phyloP scores from a whole-genome alignment of 1,140 invertebrate genomes.

The Ooceraea biroi region DNA sequence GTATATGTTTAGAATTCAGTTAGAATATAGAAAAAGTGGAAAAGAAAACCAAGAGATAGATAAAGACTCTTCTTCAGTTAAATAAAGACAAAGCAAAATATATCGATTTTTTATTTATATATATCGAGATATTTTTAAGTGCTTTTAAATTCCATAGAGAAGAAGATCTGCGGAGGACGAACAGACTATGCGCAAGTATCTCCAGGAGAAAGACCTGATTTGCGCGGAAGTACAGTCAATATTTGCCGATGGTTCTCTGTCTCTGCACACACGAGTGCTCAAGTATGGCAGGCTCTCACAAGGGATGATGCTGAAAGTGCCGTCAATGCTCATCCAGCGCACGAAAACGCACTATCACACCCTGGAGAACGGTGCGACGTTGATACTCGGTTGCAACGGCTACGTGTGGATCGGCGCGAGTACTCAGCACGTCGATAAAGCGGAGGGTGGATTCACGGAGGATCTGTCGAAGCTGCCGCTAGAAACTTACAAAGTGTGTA shows the following conservation, averaged over 20 bases:
- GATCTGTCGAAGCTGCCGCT: conserved; percentile 91
- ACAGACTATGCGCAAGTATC: conserved; percentile 97
- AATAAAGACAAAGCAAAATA: too few relatives aligned
- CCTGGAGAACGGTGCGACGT: conserved; percentile 94
- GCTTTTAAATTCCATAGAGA: conserved; percentile 87
- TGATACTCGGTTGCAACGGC: conserved; percentile 99
- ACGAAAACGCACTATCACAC: conserved; percentile 99
- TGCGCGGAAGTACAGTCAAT: conserved; percentile 98
- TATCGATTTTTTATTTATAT: too few relatives aligned
- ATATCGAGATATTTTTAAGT: neutral
- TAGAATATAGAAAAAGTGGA: conserved; percentile 5
- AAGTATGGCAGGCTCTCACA: conserved; percentile 98
- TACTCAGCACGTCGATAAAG: conserved; percentile 88
- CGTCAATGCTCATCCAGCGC: conserved; percentile 96
- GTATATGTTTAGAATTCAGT: neutral
- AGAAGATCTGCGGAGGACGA: conserved; percentile 98
- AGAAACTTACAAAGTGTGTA: conserved; percentile 93
- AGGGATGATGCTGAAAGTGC: conserved; percentile 96
- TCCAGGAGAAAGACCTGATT: conserved; percentile 98
- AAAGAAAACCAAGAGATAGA: too few relatives aligned
- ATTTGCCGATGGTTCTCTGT: conserved; percentile 96
- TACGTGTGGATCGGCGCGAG: conserved; percentile 97
- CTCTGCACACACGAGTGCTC: conserved; percentile 97
- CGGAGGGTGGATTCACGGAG: conserved; percentile 92
- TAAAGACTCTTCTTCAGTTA: too few relatives aligned